Base-by-base conservation (phyloP, 2,797 vertebrate genomes). In the Enteromius thamalakanensis region DNA sequence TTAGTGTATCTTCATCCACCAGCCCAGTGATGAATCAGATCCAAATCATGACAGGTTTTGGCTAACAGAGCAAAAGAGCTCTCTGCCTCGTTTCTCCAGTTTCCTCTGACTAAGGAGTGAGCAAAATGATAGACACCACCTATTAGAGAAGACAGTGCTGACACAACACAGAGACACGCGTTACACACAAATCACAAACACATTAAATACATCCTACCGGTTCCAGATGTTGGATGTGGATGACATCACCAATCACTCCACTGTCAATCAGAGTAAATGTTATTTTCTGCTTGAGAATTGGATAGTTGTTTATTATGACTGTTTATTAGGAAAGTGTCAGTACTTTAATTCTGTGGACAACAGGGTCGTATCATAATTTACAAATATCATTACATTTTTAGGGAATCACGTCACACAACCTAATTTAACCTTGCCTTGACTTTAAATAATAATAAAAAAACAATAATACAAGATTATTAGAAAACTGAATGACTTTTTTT, bases 121-220 rank as follows among this genome's bases (percentile, higher is more conserved):
- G 96, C 95, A 88, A 97, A 97, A 87, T 96, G 96, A 90, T 94
- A 96, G 90, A 95, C 0, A 96, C 96, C 78, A 97, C 92, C 96
- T 96, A 86, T 21, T 86, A 87, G 21, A 77, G 82, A 58, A 90
- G 6, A 29, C 69, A 47, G 0, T 80, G 19, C 75, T 62, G 29
- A 42, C 23, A 55, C 34, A 65, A 67, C 37, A 77, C 53, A 60
- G 40, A 76, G 3, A 42, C 47, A 37, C 14, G 5, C 47, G 58
- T 17, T 15, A 32, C 72, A 78, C 45, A 21, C 10, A 65, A 4
- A 81, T 11, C 21, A 19, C 6, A 77, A 5, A 29, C 1, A 9
- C 3, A 53, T 51, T 42, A 51, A 47, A 60, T 19, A 71, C 62
- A 79, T 86, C 93, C 92, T 90, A 96, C 96, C 26, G 95, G 96